phyloP scores from a whole-genome alignment of 2,888 invertebrate genomes.

The Eilema griseolum region DNA sequence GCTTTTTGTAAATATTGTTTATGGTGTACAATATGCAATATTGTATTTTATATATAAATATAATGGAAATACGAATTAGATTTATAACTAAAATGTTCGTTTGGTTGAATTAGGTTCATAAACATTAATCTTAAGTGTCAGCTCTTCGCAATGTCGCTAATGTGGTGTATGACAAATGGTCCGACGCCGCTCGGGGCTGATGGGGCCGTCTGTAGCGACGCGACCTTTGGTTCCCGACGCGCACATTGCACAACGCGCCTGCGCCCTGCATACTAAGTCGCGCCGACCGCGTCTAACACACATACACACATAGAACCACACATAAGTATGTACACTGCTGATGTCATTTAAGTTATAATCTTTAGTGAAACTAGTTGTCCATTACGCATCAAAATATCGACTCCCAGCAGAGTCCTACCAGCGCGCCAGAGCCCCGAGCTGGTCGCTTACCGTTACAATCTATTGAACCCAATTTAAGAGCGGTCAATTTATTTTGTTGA shows the following conservation, averaged over 20 bases:
- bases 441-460: background rate
- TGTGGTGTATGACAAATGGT: background rate
- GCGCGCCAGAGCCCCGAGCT: too few species aligned
- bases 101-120: background rate
- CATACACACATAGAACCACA: background rate
- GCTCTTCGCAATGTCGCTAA: background rate
- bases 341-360: background rate
- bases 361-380: background rate
- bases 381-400: background rate
- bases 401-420: too few species aligned
- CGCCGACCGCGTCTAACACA: slow-evolving; percentile 8
- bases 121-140: background rate
- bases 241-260: slow-evolving; percentile 16
- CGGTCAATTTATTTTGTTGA: background rate
- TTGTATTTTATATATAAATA: background rate
- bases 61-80: background rate
- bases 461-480: too few species aligned
- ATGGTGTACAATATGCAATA: too few species aligned
- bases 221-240: slow-evolving; percentile 5
- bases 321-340: background rate
- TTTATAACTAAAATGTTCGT: background rate
- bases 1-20: too few species aligned
- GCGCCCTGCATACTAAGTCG: slow-evolving; percentile 40
- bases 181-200: background rate
- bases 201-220: background rate